phyloP scores from a whole-genome alignment of 2,888 invertebrate genomes.

The Antheraea assamensis region DNA sequence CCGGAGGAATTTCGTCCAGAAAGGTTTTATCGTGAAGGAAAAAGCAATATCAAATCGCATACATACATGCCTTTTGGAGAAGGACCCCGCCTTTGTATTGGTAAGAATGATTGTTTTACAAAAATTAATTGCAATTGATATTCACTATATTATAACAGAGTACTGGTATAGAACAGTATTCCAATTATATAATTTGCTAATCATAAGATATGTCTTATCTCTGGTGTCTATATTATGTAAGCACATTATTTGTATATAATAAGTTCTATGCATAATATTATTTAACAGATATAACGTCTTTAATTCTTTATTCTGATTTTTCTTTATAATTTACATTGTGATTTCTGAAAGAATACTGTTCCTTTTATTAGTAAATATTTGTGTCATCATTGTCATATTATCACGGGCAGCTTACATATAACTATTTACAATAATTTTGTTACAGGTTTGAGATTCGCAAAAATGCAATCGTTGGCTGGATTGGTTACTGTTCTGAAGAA shows the following conservation, averaged over 20 bases:
- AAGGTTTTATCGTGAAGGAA: slow-evolving; percentile 43
- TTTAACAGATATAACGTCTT: no score
- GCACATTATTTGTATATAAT: no score
- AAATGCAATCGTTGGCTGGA: slow-evolving; percentile 43
- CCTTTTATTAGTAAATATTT: neutral
- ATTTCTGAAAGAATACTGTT: no score
- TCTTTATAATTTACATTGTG: no score
- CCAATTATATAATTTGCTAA: no score
- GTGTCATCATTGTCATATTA: no score
- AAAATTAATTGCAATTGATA: neutral
- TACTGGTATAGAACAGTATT: no score
- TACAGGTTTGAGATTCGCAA: slow-evolving; percentile 45
- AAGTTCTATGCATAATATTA: no score
- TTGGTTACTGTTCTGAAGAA: slow-evolving; percentile 42
- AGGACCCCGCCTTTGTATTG: slow-evolving; percentile 48
- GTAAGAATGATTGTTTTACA: slow-evolving; percentile 44
- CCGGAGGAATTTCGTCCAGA: slow-evolving; percentile 47
- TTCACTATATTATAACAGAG: neutral
- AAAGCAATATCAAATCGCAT: slow-evolving; percentile 38
- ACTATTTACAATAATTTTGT: slow-evolving; percentile 13
- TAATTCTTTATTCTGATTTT: no score
- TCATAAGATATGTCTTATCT: no score
- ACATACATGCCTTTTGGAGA: slow-evolving; percentile 51
- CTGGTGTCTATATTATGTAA: neutral
- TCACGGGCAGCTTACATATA: no score